Percentiles rank a stretch among this genome's conserved stretches.
phyloP scores from a whole-genome alignment of 2,113 vertebrate genomes.

The Brachirus orientalis region DNA sequence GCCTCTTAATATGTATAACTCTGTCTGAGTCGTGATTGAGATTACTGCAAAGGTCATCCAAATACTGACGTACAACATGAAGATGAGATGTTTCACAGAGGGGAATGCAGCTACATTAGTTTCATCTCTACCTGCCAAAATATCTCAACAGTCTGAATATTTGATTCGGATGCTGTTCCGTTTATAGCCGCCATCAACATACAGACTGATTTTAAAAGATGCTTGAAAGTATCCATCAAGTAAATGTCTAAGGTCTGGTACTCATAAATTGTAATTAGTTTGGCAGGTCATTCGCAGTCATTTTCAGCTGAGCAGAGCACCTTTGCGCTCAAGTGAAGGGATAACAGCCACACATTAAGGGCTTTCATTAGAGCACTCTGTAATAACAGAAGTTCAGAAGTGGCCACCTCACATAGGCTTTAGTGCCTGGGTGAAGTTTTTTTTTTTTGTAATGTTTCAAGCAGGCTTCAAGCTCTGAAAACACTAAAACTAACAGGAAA shows the following conservation, averaged over 20 bases:
- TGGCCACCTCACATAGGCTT: background rate
- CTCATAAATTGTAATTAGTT: conserved; percentile 35
- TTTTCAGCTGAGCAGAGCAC: conserved; percentile 43
- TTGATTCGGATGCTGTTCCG: background rate
- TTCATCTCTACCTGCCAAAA: background rate
- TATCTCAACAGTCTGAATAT: background rate
- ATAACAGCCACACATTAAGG: conserved; percentile 34
- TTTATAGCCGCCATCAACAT: conserved; percentile 4
- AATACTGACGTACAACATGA: background rate
- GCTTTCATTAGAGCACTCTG: conserved; percentile 21
- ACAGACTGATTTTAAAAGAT: conserved; percentile 17
- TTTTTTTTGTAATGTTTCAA: too few species aligned
- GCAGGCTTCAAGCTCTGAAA: background rate
- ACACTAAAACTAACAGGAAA: conserved; percentile 23
- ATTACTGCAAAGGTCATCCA: background rate
- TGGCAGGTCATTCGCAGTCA: conserved; percentile 2
- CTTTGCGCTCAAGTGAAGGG: conserved; percentile 15
- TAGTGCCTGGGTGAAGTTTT: too few species aligned
- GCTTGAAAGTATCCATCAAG: conserved; percentile 35
- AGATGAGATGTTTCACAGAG: background rate
- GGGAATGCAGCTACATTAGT: background rate
- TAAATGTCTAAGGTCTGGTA: conserved; percentile 2
- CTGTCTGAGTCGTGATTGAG: conserved; percentile 1
- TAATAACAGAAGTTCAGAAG: conserved; percentile 39
- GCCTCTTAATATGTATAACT: background rate